A percentile compares a stretch with the other conserved stretches of the same genome.
These are phyloP conservation scores for Anastrepha ludens DNA, from an alignment of 1,140 invertebrate species.

Conservation along the genomic window DNA sequence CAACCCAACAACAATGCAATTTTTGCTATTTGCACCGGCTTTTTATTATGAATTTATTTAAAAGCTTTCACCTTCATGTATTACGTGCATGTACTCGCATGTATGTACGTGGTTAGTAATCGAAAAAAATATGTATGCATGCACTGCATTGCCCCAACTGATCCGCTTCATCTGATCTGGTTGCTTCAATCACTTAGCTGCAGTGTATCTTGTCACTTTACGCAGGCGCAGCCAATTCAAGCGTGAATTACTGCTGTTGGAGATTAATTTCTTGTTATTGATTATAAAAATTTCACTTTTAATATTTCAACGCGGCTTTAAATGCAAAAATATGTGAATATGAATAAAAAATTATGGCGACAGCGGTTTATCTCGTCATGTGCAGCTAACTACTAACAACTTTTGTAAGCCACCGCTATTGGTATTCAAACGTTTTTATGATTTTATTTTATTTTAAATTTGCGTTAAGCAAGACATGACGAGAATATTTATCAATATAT, in stretches of 20 bases:
- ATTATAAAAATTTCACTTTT: neutral
- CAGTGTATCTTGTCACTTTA: neutral
- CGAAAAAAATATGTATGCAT: neutral
- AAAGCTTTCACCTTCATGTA: slow-evolving; percentile 20
- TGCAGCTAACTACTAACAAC: too few species aligned
- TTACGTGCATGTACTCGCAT: neutral
- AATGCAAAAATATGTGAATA: too few species aligned
- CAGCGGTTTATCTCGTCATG: too few species aligned
- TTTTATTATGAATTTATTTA: slow-evolving; percentile 6
- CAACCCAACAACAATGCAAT: neutral
- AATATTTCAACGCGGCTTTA: too few species aligned
- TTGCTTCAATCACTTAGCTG: neutral
- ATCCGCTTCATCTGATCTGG: neutral
- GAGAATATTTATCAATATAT: too few species aligned
- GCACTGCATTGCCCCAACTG: neutral
- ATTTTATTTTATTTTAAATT: too few species aligned
- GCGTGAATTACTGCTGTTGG: neutral
- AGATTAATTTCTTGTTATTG: neutral
- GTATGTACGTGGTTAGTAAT: too few species aligned
- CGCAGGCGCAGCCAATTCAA: neutral
- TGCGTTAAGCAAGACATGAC: too few species aligned
- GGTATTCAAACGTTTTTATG: too few species aligned
- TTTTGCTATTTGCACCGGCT: slow-evolving; percentile 2
- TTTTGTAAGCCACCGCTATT: too few species aligned
- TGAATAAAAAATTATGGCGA: too few species aligned